Base-by-base conservation (phyloP, 2,888 invertebrate species). In the Hydroisotoma schaefferi region DNA sequence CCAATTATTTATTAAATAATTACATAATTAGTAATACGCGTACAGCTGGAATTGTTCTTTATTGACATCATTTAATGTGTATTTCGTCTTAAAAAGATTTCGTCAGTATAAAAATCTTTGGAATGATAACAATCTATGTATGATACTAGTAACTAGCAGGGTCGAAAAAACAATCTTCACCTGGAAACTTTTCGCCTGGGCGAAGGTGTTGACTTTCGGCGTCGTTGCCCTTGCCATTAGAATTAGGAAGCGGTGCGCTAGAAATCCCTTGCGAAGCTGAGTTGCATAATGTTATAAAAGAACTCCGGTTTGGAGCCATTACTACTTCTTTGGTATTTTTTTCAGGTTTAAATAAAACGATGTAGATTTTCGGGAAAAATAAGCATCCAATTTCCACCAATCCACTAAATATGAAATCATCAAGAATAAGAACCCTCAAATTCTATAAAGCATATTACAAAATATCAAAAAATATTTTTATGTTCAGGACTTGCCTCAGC, bases 321-420 rank as follows among this genome's bases (percentile, higher is more conserved):
- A 83, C 82, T 2, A 80, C 77, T 66, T 82, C 81, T 61, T 80
- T 78, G 1, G 82, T 83, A 73, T 83, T 83, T 73, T 82, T 82
- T 68, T 81, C 80, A 1, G 82, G 82, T 61, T 80, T 80, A 67
- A 80, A 76, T 26, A 83, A 74, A 2, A 82, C 82, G 51, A 82
- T 79, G 75, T 83, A 82, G 8, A 82, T 75, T 73, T 82, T 82
- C 0, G 82, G 81, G 37, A 80, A 76, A 70, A 82, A 82, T 18
- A 82, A 74, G 61, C 81, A 82, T 5, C 76, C 76, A 38, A 82
- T 73, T 65, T 81, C 81, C 2, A 82, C 81, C 55, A 80, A 75
- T 0, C 80, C 82, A 70, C 81, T 76, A 61, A 2, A 59, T 61
- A 33, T 40, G n/a, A 40, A 40, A 40, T 40, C n/a, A 40, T 15